phyloP scores from a whole-genome alignment of 2,113 vertebrate species.

The Dunckerocampus dactyliophorus region DNA sequence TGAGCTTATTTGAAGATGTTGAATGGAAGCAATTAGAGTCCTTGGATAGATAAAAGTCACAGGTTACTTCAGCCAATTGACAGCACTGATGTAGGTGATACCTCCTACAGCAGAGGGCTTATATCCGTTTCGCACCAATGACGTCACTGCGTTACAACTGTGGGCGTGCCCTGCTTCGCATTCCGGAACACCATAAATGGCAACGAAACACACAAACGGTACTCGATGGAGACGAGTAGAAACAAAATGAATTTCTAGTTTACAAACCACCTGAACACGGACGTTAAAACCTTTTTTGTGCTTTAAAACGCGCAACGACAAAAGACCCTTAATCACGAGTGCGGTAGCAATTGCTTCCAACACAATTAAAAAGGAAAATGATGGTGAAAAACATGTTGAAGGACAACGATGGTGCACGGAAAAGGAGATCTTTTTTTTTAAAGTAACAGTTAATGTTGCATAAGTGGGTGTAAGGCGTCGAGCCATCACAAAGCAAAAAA shows the following conservation, averaged over 20 bases:
- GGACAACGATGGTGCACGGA: no score
- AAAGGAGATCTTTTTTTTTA: no score
- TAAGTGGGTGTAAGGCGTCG: no score
- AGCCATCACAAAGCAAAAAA: not conserved
- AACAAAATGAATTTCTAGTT: not conserved
- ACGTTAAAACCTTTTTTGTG: not conserved
- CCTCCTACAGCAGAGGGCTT: constrained; percentile 16
- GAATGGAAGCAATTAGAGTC: not conserved
- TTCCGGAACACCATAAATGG: constrained; percentile 42
- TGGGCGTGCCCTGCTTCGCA: constrained; percentile 21
- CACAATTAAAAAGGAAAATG: no score
- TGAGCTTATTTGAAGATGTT: not conserved
- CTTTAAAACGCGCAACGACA: no score
- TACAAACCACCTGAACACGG: not conserved
- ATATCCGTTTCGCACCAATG: constrained; percentile 6
- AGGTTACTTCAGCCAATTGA: not conserved
- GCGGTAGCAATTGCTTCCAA: no score
- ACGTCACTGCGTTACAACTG: constrained; percentile 3
- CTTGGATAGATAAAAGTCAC: constrained; percentile 14
- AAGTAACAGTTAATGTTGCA: no score
- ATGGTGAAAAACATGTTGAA: no score
- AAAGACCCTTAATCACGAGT: no score
- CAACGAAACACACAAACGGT: not conserved
- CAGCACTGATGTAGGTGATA: constrained; percentile 10
- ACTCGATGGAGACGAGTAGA: constrained; percentile 5